Evolutionary conservation across 2,113 vertebrate species (phyloP).

Genomic region (Chaenocephalus aceratus): DNA sequence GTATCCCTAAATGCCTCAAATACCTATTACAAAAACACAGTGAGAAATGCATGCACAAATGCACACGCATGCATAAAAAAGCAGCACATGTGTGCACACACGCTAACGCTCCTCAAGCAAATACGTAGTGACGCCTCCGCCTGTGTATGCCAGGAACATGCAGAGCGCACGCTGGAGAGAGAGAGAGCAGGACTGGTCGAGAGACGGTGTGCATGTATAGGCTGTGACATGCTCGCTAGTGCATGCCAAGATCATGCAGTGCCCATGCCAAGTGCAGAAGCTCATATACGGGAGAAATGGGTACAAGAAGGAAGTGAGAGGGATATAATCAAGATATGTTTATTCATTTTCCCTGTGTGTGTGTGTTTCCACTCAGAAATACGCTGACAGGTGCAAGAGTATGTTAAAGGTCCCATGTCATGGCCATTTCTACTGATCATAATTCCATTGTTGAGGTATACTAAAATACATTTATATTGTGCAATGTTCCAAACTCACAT

Average conservation of each 20-base stretch:
- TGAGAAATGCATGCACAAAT: not conserved
- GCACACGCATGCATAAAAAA: constrained; percentile 10
- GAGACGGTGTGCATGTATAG: constrained; percentile 34
- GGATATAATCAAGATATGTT: constrained; percentile 16
- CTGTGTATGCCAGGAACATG: constrained; percentile 65
- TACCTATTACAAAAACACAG: constrained; percentile 7
- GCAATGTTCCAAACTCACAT: too few species aligned
- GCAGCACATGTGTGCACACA: not conserved
- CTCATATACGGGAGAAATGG: constrained; percentile 37
- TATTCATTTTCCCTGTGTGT: not conserved
- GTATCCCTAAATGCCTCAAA: constrained; percentile 40
- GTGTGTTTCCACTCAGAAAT: constrained; percentile 12
- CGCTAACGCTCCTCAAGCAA: constrained; percentile 41
- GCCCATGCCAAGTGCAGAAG: constrained; percentile 34
- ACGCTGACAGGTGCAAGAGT: constrained; percentile 6
- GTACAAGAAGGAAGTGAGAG: constrained; percentile 14
- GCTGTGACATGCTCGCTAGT: constrained; percentile 51
- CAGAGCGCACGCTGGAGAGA: constrained; percentile 40
- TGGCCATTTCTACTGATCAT: too few species aligned
- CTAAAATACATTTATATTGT: too few species aligned
- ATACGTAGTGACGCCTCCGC: constrained; percentile 62
- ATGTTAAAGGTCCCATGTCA: not conserved
- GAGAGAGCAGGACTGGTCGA: constrained; percentile 28
- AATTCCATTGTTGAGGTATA: too few species aligned
- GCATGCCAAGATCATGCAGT: constrained; percentile 57